Evolutionary conservation across 2,113 vertebrate genomes (phyloP).

Genomic region (Todiramphus chloris): DNA sequence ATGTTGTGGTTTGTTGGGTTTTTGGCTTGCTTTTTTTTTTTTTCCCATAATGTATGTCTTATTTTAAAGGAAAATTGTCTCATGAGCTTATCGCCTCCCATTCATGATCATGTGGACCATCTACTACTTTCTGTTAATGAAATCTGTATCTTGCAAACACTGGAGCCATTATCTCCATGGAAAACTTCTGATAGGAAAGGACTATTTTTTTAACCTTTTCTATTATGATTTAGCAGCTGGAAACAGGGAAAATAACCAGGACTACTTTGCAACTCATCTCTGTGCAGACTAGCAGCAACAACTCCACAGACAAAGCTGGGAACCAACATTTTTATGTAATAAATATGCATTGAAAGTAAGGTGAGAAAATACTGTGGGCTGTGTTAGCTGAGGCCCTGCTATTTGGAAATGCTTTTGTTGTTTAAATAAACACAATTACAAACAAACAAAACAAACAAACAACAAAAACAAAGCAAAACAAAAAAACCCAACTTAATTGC

Average conservation of each 20-base stretch:
- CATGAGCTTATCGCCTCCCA: neutral
- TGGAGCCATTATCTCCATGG: neutral
- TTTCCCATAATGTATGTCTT: neutral
- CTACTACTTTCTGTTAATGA: neutral
- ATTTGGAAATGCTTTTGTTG: neutral
- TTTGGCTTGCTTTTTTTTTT: neutral
- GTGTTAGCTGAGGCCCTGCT: neutral
- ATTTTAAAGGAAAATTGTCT: neutral
- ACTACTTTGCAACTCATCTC: neutral
- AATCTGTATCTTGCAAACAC: neutral
- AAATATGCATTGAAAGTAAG: neutral
- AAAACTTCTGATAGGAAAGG: neutral
- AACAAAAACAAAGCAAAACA: neutral
- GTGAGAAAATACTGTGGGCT: neutral
- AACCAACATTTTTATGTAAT: neutral
- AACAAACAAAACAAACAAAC: neutral
- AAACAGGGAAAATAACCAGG: neutral
- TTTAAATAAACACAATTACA: neutral
- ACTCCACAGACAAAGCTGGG: neutral
- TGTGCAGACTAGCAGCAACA: neutral
- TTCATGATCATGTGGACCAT: neutral
- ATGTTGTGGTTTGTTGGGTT: too few relatives aligned
- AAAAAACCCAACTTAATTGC: neutral
- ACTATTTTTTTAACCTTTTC: neutral
- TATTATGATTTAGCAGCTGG: neutral